phyloP scores from a whole-genome alignment of 2,888 invertebrate species.

The Graphium colonna region DNA sequence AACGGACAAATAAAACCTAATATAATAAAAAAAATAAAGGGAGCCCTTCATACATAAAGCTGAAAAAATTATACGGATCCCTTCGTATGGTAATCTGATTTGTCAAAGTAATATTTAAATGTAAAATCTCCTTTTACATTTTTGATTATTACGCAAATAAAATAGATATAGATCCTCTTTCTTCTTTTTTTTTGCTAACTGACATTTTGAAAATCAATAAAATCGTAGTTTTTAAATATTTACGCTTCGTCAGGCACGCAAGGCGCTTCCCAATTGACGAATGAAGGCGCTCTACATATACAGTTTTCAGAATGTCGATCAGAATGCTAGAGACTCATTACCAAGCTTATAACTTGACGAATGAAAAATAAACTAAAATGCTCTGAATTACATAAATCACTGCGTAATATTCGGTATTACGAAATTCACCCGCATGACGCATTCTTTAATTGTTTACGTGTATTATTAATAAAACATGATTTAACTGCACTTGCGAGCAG shows the following conservation, averaged over 20 bases:
- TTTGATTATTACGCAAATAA: background rate
- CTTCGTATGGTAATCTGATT: too few species aligned
- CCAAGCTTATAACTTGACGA: slow-evolving; percentile 17
- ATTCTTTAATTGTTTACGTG: background rate
- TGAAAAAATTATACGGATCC: too few species aligned
- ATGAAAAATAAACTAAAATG: slow-evolving; percentile 10
- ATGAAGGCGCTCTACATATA: slow-evolving; percentile 33
- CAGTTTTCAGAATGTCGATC: slow-evolving; percentile 47
- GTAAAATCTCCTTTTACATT: too few species aligned
- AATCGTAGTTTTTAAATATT: too few species aligned
- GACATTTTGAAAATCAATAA: background rate
- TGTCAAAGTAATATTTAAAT: too few species aligned
- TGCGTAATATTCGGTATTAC: background rate
- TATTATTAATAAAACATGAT: background rate
- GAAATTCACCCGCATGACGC: background rate
- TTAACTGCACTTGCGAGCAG: background rate
- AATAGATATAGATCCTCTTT: too few species aligned
- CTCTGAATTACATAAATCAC: slow-evolving; percentile 15
- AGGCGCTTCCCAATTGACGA: slow-evolving; percentile 28
- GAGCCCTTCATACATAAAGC: too few species aligned
- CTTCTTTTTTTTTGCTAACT: background rate
- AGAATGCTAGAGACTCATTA: slow-evolving; percentile 32
- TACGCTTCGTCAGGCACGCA: slow-evolving; percentile 2
- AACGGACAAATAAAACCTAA: too few species aligned
- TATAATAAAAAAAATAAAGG: too few species aligned